Evolutionary conservation across 2,888 invertebrate species (phyloP), one percentile per base, ranked within the genome.

Genomic region (Pammene aurita): DNA sequence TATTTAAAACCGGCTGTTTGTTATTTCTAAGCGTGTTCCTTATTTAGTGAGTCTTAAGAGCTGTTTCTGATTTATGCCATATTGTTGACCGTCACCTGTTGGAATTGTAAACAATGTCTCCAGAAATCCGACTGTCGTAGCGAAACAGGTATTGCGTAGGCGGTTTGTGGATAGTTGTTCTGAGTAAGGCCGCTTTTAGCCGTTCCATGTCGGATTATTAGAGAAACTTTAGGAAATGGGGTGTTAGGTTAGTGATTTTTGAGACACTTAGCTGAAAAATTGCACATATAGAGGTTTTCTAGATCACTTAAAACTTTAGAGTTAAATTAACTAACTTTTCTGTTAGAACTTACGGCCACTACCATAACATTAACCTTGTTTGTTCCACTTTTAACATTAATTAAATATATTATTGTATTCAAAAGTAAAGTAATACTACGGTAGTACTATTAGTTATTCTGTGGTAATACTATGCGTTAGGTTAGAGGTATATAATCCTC

Each of bases 41-140:
- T 69, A 64, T 64, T 46, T 13, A 16, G 16, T 46, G 11, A 10
- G 26, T 9, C 5, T 11, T 38, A 65, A 57, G 46, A 58, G 35
- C 41, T 48, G 54, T 52, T 65, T 46, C 38, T 46, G 16, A 41
- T 60, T 55, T 65, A 62, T 57, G 52, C 63, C 71, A 75, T 73
- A 72, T 81, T 83, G 81, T 84, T 80, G 79, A 79, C 82, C 82
- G 84, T 82, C 83, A 84, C 81, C 81, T 86, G 87, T 85, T 84
- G 79, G 80, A 76, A 79, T 80, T 80, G 84, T 86, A 85, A 86
- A 86, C 84, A 83, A 76, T 84, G 82, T 84, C 80, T 80, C 79
- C 75, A 81, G 84, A 84, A 84, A 83, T 84, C 81, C 82, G 67
- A 70, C 81, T 82, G 80, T 80, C 83, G 80, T 77, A 80, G 80